phyloP scores from a whole-genome alignment of 2,797 vertebrate species.

The Cirrhinus molitorella region DNA sequence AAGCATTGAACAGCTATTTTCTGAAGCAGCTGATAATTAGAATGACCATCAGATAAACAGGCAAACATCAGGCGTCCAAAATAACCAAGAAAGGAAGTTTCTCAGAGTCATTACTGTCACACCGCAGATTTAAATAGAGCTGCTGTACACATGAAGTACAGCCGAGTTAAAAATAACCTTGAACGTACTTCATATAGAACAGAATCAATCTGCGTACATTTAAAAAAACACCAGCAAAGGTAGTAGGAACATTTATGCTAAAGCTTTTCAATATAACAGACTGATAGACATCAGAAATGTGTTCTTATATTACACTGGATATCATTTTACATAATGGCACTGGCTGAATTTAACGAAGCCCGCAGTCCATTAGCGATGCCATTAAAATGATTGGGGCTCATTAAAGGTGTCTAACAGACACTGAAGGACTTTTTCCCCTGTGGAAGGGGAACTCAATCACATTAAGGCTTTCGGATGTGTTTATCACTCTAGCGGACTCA shows the following conservation, averaged over 20 bases:
- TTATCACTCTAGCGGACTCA: conserved; percentile 21
- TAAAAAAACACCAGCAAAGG: neutral
- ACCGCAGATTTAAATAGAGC: conserved; percentile 8
- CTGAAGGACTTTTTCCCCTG: conserved; percentile 32
- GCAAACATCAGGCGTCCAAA: neutral
- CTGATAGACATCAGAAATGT: neutral
- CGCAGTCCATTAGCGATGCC: conserved; percentile 47
- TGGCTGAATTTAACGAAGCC: conserved; percentile 5
- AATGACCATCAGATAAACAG: neutral
- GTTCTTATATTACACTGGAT: neutral
- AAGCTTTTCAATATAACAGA: neutral
- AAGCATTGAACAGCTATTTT: neutral
- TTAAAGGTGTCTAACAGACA: conserved; percentile 30
- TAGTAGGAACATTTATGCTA: neutral
- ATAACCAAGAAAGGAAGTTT: neutral
- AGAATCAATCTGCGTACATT: neutral
- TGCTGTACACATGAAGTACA: neutral
- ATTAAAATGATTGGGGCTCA: conserved; percentile 48
- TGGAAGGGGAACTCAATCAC: conserved; percentile 43
- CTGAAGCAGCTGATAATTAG: conserved; percentile 3
- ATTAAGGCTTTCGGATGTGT: conserved; percentile 43
- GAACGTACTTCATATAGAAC: neutral
- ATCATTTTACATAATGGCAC: neutral
- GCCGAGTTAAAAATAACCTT: neutral
- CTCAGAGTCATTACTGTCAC: neutral